phyloP scores from a whole-genome alignment of 2,888 invertebrate genomes.

The Pristionchus arcanus region DNA sequence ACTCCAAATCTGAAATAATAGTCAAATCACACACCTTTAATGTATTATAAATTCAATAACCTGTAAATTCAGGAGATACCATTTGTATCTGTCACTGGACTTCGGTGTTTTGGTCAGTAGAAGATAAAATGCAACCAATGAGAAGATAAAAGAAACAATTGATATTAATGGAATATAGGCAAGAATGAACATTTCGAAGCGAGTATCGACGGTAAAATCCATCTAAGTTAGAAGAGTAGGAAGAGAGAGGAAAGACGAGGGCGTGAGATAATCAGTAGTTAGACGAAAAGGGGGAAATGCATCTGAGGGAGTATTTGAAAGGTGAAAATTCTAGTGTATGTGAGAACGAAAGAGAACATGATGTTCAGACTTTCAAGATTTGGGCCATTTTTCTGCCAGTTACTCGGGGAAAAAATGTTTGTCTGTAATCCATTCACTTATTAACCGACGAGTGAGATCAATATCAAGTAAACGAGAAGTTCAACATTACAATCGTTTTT shows the following conservation, averaged over 20 bases:
- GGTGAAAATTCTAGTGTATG: background rate
- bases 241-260: background rate
- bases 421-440: too few species aligned
- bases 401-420: too few species aligned
- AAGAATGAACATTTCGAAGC: background rate
- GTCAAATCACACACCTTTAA: too few species aligned
- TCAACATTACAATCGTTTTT: too few species aligned
- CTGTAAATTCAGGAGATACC: constrained; percentile 14
- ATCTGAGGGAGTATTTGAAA: background rate
- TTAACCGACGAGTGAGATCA: too few species aligned
- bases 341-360: background rate
- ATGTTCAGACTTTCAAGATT: too few species aligned
- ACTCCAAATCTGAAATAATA: background rate
- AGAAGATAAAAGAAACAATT: background rate
- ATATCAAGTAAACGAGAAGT: too few species aligned
- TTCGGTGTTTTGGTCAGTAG: background rate
- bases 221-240: background rate
- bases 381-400: too few species aligned
- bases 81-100: constrained; percentile 2
- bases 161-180: background rate
- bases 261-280: constrained; percentile 10
- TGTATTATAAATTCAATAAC: background rate
- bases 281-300: background rate
- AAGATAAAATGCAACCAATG: background rate
- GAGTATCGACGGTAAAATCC: background rate